Percentiles rank a stretch among this genome's conserved stretches.
These are phyloP conservation scores for Cantharis nigra DNA, from an alignment of 2,888 invertebrate genomes.

Conservation along the genomic window DNA sequence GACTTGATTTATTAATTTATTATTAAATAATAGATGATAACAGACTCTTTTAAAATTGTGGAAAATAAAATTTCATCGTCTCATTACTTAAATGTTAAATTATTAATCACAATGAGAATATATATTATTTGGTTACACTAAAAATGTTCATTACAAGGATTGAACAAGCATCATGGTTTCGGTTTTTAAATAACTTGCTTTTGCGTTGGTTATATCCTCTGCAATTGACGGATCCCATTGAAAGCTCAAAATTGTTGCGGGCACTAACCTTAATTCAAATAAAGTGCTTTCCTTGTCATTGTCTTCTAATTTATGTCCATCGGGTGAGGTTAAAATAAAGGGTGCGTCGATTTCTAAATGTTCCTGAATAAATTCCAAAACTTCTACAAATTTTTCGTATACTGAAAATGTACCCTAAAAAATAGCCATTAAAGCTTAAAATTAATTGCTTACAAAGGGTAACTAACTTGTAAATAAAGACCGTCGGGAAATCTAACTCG, in stretches of 20 bases:
- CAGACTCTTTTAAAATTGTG: neutral
- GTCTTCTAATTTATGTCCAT: slow-evolving; percentile 69
- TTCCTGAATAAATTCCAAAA: slow-evolving; percentile 81
- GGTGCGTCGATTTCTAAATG: slow-evolving; percentile 71
- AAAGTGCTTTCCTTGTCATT: slow-evolving; percentile 74
- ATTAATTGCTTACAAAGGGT: neutral
- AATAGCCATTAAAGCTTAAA: neutral
- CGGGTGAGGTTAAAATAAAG: slow-evolving; percentile 71
- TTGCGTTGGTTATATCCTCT: slow-evolving; percentile 60
- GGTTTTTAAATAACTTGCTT: slow-evolving; percentile 70
- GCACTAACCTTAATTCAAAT: slow-evolving; percentile 78
- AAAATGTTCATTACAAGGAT: slow-evolving; percentile 55
- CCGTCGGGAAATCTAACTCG: slow-evolving; percentile 89
- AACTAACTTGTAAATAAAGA: slow-evolving; percentile 73
- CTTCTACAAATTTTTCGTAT: slow-evolving; percentile 73
- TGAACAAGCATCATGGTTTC: slow-evolving; percentile 75
- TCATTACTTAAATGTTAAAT: neutral
- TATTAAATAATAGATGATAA: neutral
- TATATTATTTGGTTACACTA: neutral
- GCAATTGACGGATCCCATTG: slow-evolving; percentile 64
- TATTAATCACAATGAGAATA: neutral
- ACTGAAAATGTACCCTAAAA: slow-evolving; percentile 87
- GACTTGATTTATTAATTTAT: neutral
- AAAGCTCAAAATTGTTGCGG: slow-evolving; percentile 81
- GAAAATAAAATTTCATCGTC: neutral